Base-by-base conservation (phyloP, 2,888 invertebrate species). In the Limnephilus marmoratus region DNA sequence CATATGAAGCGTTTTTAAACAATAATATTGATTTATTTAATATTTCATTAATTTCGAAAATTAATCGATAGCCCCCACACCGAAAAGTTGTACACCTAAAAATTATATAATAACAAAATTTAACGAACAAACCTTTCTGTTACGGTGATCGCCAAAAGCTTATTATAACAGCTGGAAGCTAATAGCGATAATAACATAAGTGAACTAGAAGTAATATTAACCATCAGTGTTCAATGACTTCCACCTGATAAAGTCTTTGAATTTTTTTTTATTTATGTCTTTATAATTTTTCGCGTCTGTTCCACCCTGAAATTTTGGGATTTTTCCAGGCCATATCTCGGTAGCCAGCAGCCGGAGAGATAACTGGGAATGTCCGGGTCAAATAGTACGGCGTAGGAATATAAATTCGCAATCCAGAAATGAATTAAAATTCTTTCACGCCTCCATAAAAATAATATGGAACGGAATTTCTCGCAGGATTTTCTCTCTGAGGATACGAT, bases 381-480 rank as follows among this genome's bases (percentile, higher is more conserved):
- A 88, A 53, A 68, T 53, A 68, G n/a, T 41, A 85, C 85, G 45
- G 85, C 41, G 12, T 7, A 34, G 34, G 88, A 68, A 88, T 53
- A 88, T 53, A 53, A 88, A 88, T 88, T 88, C 88, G 29, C 41
- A n/a, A 53, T 49, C 88, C 88, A 31, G 37, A 37, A 88, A 88
- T 37, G 88, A 88, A 88, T 88, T 88, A 88, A 88, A 88, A 88
- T 88, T 88, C 88, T 88, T 80, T 88, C 88, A 53, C 68, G 88
- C 88, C 88, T 53, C 18, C 53, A 68, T 34, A 88, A 53, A 41
- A 31, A 88, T 88, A 88, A 34, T 88, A 31, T 68, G 68, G 34
- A 53, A 68, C 9, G 88, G 68, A 88, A 41, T 85, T 85, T 85
- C n/a, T n/a, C 11, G 12, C 85, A 85, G 85, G 88, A 88, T 88